Base-by-base conservation (phyloP, 2,888 invertebrate genomes). In the Philonicus albiceps region DNA sequence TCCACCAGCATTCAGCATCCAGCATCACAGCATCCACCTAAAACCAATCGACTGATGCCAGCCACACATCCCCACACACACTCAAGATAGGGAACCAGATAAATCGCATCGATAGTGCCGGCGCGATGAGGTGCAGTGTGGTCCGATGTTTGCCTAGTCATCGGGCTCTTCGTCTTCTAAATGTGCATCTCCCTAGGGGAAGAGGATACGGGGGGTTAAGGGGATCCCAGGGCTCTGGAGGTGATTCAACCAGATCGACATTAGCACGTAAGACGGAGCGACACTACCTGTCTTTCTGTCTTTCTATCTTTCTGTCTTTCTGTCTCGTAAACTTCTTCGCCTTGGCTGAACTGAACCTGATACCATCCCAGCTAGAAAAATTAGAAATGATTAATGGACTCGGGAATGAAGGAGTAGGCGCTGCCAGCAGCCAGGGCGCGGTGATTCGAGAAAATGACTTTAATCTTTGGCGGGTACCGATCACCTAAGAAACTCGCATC, bases 81-180 rank as follows among this genome's bases (percentile, higher is more conserved):
- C 6, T n/a, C 30, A 11, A 43, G 40, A 43, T 43, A 11, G 40
- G 40, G 16, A 43, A 3, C 16, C 19, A 43, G 73, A 40, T 84
- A 73, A 73, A 84, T 40, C 78, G 78, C 64, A 30, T 84, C 19
- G 19, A 83, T 64, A 83, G 81, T 78, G 43, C 13, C 78, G 30
- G 19, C 19, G 19, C 55, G 81, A 64, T 34, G 31, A 22, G 81
- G 34, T 64, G 81, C 81, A 37, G 81, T 83, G 81, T 64, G 81
- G 81, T 83, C 81, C 64, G 19, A 64, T 34, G 64, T 55, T 83
- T 83, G 81, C 64, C 81, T 83, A 83, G 81, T 83, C 81, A 83
- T 83, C 81, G 81, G 81, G 64, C 64, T 81, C 37, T 64, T 55
- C 11, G 81, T 43, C 81, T 64, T 11, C 37, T 37, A 11, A 3